Conservation (phyloP, 2,797 vertebrate genomes). For the Falco concolor region DNA sequence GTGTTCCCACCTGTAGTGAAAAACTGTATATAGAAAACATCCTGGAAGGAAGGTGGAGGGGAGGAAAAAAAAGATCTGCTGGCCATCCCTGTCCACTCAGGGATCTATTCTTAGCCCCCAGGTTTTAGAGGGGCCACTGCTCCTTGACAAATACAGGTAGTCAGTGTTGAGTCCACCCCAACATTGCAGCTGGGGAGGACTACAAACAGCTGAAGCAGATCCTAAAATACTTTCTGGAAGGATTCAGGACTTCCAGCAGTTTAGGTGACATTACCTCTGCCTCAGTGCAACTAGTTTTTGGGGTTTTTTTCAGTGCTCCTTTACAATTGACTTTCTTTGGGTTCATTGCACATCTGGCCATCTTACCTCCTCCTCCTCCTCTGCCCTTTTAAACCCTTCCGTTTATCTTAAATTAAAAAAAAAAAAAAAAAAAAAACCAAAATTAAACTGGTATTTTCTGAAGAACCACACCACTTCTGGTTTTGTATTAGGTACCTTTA, state of each 20-base stretch:
- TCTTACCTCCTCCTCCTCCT: background rate
- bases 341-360: background rate
- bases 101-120: background rate
- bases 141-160: background rate
- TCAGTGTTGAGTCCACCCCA: background rate
- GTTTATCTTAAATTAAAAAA: background rate
- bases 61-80: background rate
- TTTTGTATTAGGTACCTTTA: background rate
- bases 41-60: background rate
- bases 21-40: background rate
- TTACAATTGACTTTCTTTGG: background rate
- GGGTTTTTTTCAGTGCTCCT: background rate
- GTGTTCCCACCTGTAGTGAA: background rate
- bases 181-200: background rate
- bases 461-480: background rate
- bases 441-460: background rate
- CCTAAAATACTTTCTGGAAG: background rate
- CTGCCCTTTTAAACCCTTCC: background rate
- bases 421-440: background rate
- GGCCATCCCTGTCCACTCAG: background rate
- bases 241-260: background rate
- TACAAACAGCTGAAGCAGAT: background rate
- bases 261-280: background rate
- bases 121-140: fast-evolving
- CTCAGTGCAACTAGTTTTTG: background rate